Base-by-base conservation (phyloP, 53 echinoderm and acorn worm species). In the Zoroaster sp. region DNA sequence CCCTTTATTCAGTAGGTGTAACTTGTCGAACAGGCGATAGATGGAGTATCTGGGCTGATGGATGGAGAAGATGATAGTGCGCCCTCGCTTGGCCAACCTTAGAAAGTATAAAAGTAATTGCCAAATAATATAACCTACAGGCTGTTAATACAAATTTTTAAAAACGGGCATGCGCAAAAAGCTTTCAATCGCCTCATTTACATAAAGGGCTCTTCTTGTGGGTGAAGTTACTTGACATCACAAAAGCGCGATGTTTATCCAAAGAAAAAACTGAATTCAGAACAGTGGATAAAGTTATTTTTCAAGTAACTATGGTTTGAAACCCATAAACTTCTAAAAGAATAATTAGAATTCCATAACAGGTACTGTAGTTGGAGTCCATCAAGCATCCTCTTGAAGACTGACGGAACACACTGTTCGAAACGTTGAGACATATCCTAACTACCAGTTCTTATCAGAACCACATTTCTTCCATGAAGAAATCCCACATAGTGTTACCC, bases 31-130 rank as follows among this genome's bases (percentile, higher is more conserved):
- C 52, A 92, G 75, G 4, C 94, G 90, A 77, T 91, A 98, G 85
- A 98, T 98, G 69, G 94, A 88, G 72, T 88, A 98, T 7, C 98
- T 88, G 35, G 98, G 98, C 73, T 98, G 98, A 39, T 98, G 98
- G 55, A 98, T 98, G 15, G 98, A 98, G 69, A 98, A 94, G 82
- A 98, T 98, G 45, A 94, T 88, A 68, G 96, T 96, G 10, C 96
- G 93, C 73, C 98, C 98, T 53, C 89, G 40, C 77, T 90, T 88
- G 15, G 97, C 90, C 52, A 97, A 76, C 38, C 97, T 97, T 76
- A 4, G 47, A 80, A 31, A 54, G 20, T 54, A 20, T 54, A 12
- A 36, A 1, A 75, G 45, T 15, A 68, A 31, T 69, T 25, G 6
- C 21, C 15, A n/a, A n/a, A n/a, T 8, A 25, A 55, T 10, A 59